These are phyloP conservation scores for Phalacrocorax pelagicus DNA, from an alignment of 2,113 vertebrate species.

Conservation along the genomic window DNA sequence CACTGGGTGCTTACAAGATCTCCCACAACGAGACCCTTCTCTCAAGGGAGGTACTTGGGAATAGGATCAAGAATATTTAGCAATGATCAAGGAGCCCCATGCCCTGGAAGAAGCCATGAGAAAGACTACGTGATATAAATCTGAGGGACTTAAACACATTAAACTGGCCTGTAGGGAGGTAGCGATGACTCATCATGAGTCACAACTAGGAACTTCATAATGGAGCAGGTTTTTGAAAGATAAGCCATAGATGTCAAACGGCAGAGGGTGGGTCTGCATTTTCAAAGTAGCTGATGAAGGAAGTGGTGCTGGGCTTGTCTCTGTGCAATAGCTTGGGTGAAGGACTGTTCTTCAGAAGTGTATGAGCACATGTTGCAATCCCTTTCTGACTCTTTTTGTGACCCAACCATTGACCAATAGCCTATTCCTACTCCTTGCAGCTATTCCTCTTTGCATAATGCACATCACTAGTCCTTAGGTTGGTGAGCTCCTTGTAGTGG, in stretches of 20 bases:
- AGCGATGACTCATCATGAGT: slow-evolving; percentile 12
- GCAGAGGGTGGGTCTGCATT: slow-evolving; percentile 5
- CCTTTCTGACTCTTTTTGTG: not conserved
- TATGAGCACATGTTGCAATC: not conserved
- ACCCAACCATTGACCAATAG: not conserved
- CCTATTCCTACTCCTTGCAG: not conserved
- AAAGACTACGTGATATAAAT: not conserved
- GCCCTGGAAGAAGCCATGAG: not conserved
- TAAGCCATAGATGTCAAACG: not conserved
- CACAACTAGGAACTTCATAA: not conserved
- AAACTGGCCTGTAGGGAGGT: not conserved
- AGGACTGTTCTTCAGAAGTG: not conserved
- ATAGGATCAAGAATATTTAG: not conserved
- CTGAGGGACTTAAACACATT: not conserved
- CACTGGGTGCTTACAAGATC: not conserved
- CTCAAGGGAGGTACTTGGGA: not conserved
- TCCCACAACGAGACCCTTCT: not conserved
- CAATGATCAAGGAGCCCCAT: not conserved
- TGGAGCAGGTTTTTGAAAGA: slow-evolving; percentile 3
- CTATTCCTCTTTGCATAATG: not conserved
- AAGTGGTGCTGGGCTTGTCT: not conserved
- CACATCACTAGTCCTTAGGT: not conserved
- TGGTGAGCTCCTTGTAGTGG: not conserved
- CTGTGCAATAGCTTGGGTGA: not conserved
- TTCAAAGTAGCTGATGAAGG: not conserved